Evolutionary conservation across 2,797 vertebrate genomes (phyloP).

Genomic region (Pipistrellus pipistrellus): DNA sequence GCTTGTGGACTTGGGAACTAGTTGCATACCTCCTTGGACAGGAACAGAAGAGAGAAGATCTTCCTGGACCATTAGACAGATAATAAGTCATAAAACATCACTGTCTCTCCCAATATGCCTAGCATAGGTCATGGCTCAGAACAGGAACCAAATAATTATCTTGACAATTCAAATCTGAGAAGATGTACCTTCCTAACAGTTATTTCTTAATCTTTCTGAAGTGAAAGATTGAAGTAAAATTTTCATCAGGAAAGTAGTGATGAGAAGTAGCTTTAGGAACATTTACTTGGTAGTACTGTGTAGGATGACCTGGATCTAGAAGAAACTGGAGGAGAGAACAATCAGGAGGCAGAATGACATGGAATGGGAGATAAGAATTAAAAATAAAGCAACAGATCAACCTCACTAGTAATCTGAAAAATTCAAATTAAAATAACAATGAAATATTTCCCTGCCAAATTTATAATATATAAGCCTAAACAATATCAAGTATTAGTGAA

Average conservation of each 20-base stretch:
- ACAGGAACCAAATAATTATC: background rate
- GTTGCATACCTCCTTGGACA: background rate
- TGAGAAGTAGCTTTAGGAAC: constrained; percentile 21
- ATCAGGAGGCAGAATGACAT: background rate
- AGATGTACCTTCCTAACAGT: constrained; percentile 23
- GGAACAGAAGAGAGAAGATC: background rate
- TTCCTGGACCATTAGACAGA: background rate
- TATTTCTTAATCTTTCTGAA: constrained; percentile 62
- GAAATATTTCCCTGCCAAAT: background rate
- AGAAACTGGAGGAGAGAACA: background rate
- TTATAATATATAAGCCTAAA: background rate
- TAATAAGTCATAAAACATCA: background rate
- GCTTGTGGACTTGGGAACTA: background rate
- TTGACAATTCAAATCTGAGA: constrained; percentile 55
- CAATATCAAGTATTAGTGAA: background rate
- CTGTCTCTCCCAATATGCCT: background rate
- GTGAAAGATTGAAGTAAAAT: background rate
- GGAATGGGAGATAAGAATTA: background rate
- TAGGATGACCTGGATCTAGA: background rate
- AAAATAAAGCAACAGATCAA: background rate
- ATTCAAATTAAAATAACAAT: constrained; percentile 40
- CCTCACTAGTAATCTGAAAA: background rate
- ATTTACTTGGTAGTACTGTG: background rate
- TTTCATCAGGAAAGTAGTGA: constrained; percentile 3
- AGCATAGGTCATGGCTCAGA: background rate